These are phyloP conservation scores for Scaptodrosophila latifasciaeformis DNA, from an alignment of 2,888 invertebrate species.

Conservation along the genomic window DNA sequence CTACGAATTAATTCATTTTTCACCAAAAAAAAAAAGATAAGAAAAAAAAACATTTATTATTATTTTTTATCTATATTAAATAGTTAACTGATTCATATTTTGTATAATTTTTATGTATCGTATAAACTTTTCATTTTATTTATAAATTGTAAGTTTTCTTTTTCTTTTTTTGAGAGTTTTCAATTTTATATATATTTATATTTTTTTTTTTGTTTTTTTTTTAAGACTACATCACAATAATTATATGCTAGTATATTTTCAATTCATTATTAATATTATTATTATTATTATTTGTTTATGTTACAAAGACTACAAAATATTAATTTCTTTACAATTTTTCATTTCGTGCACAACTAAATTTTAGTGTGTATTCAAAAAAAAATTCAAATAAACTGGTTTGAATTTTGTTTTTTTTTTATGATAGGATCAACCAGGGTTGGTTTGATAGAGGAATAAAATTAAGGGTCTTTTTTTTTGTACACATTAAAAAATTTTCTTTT, in stretches of 20 bases:
- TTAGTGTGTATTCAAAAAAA: neutral
- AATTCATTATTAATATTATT: conserved; percentile 16
- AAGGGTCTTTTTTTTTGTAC: conserved; percentile 13
- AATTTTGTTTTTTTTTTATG: no score
- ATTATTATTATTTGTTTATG: conserved; percentile 16
- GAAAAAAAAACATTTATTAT: no score
- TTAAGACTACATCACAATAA: conserved; percentile 73
- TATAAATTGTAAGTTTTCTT: conserved; percentile 1
- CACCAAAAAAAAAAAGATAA: no score
- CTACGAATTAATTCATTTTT: neutral
- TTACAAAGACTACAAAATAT: neutral
- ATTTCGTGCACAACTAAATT: conserved; percentile 45
- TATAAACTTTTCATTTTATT: conserved; percentile 12
- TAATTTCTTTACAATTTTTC: conserved; percentile 16
- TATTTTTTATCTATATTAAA: conserved; percentile 31
- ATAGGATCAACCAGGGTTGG: no score
- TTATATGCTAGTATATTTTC: conserved; percentile 63
- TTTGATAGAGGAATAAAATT: no score
- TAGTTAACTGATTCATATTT: conserved; percentile 49
- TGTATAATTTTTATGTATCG: conserved; percentile 20
- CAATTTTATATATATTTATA: conserved; percentile 26
- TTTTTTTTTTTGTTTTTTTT: conserved; percentile 13
- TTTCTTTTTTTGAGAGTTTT: conserved; percentile 8
- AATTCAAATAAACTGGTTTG: no score
- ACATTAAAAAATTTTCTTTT: no score